Evolutionary conservation across 2,888 invertebrate genomes (phyloP), one percentile per base, ranked within the genome.

Genomic region (Cataglyphis rosenhaueri): DNA sequence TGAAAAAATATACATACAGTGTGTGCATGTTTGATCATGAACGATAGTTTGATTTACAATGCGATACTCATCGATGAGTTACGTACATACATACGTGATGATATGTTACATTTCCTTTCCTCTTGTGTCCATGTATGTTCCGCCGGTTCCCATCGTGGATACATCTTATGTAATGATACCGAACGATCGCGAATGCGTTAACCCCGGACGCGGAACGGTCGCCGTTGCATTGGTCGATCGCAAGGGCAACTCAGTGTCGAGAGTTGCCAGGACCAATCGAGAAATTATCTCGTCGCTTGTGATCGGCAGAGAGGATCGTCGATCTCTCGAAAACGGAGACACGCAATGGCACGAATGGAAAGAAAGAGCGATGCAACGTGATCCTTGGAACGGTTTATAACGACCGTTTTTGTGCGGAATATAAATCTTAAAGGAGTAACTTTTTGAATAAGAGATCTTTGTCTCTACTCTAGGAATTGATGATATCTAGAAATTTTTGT

Each of bases 141-240:
- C 0, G 48, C 6, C 57, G 59, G 32, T 74, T 65, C 48, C 18
- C 78, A 86, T 75, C 38, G 32, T 48, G 25, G 48, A 76, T 82
- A 75, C 74, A 83, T 78, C 78, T 85, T 83, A 83, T 61, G 84
- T 85, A 85, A 88, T 82, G 83, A 83, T 85, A 86, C 66, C 74
- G 59, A 76, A 71, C 57, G 78, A 78, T 61, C 82, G 41, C 44
- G 79, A 52, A 79, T 84, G 65, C 81, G 83, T 88, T 86, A 85
- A 84, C 83, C 88, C 82, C 65, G 82, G 57, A 57, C 70, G 55
- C 81, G 48, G 59, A 65, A 73, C 73, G 35, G 35, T 6, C 52
- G 32, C 62, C 29, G 52, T 32, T n/a, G n/a, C n/a, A 70, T 35
- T 38, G 44, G 59, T 9, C 71, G 79, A 61, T 70, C 62, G 71